Percentiles rank a stretch among this genome's conserved stretches.
These are phyloP conservation scores for Clarias fuscus DNA, from an alignment of 2,797 vertebrate species.

Conservation along the genomic window DNA sequence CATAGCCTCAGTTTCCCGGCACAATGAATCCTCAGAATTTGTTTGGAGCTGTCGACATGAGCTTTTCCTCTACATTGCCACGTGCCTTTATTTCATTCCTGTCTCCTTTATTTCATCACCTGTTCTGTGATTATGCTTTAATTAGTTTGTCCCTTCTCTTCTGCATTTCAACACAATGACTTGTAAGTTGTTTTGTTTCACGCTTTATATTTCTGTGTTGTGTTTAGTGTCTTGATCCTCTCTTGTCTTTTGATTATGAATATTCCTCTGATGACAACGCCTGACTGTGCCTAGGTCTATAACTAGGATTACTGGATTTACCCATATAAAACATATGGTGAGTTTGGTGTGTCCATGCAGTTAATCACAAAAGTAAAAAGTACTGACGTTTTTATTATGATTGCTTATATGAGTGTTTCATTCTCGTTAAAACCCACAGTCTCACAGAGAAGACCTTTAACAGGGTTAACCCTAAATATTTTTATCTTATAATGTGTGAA, in stretches of 20 bases:
- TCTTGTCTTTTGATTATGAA: neutral
- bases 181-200: neutral
- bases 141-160: neutral
- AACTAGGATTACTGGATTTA: neutral
- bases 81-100: neutral
- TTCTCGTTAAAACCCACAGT: neutral
- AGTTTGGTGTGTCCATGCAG: neutral
- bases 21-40: neutral
- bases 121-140: slow-evolving; percentile 3
- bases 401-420: neutral
- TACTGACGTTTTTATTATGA: neutral
- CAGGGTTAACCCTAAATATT: neutral
- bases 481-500: neutral
- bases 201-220: neutral
- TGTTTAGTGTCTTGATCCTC: neutral
- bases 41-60: neutral
- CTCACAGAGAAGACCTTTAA: neutral
- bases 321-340: neutral
- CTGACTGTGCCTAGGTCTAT: neutral
- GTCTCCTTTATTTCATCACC: neutral
- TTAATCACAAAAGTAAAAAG: neutral
- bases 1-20: neutral
- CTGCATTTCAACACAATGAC: neutral
- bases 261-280: neutral
- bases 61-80: neutral